Conservation (phyloP, 2,797 vertebrate genomes). For the Pelodytes ibericus region DNA sequence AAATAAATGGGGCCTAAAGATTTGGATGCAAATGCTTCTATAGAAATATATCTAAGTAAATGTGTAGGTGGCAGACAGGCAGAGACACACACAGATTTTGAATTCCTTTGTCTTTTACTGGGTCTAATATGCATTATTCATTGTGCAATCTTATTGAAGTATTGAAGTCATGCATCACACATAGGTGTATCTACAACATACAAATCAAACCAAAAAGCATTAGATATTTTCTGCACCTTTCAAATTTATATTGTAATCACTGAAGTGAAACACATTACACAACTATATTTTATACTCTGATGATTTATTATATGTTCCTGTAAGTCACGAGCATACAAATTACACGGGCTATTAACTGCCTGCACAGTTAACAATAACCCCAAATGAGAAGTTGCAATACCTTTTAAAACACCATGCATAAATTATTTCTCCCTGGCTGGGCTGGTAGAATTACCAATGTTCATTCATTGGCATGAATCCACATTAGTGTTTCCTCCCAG, state of each 20-base stretch:
- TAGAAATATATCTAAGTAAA: too few species aligned
- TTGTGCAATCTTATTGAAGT: too few species aligned
- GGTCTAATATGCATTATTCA: too few species aligned
- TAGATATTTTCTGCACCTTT: conserved; percentile 17
- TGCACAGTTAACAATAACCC: conserved; percentile 18
- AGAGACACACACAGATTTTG: too few species aligned
- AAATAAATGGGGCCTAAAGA: too few species aligned
- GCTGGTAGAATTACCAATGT: not conserved
- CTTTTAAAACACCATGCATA: conserved; percentile 22
- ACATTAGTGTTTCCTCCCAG: too few species aligned
- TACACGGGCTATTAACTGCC: conserved; percentile 30
- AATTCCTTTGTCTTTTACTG: too few species aligned
- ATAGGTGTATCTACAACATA: not conserved
- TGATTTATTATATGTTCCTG: conserved; percentile 13
- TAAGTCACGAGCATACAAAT: conserved; percentile 31
- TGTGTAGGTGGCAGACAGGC: too few species aligned
- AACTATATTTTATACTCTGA: not conserved
- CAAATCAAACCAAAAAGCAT: not conserved
- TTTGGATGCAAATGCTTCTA: too few species aligned
- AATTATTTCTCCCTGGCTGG: conserved; percentile 3
- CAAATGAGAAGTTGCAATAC: conserved; percentile 14
- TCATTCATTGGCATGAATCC: not conserved
- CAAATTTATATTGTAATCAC: conserved; percentile 34
- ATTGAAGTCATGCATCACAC: not conserved
- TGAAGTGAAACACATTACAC: conserved; percentile 26